Conservation (phyloP, 1,140 invertebrate genomes). For the Portunus trituberculatus region DNA sequence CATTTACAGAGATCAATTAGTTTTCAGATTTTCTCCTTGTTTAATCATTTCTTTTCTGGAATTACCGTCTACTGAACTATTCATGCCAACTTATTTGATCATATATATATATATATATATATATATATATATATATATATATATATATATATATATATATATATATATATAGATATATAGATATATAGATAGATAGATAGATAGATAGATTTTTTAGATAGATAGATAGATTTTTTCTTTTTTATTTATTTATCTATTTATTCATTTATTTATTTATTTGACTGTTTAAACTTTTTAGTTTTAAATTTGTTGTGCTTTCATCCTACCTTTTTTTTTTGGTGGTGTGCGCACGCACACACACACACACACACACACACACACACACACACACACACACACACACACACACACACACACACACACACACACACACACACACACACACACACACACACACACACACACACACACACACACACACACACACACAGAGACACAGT, state of each 20-base stretch:
- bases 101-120: too few relatives aligned
- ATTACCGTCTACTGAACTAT: neutral
- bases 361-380: neutral
- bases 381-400: neutral
- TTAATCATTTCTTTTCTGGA: neutral
- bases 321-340: too few relatives aligned
- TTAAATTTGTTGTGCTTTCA: neutral
- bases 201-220: too few relatives aligned
- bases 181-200: too few relatives aligned
- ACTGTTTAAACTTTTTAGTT: neutral
- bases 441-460: too few relatives aligned
- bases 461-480: too few relatives aligned
- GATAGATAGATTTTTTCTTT: too few relatives aligned
- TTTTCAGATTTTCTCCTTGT: neutral
- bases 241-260: conserved; percentile 15
- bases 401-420: too few relatives aligned
- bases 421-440: too few relatives aligned
- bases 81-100: neutral
- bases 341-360: too few relatives aligned
- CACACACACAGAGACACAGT: too few relatives aligned
- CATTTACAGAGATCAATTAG: neutral
- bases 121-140: conserved; percentile 48
- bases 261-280: conserved; percentile 6
- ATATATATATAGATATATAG: too few relatives aligned
- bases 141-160: conserved; percentile 55